phyloP scores from a whole-genome alignment of 2,888 invertebrate species.

The Lasius platythorax region DNA sequence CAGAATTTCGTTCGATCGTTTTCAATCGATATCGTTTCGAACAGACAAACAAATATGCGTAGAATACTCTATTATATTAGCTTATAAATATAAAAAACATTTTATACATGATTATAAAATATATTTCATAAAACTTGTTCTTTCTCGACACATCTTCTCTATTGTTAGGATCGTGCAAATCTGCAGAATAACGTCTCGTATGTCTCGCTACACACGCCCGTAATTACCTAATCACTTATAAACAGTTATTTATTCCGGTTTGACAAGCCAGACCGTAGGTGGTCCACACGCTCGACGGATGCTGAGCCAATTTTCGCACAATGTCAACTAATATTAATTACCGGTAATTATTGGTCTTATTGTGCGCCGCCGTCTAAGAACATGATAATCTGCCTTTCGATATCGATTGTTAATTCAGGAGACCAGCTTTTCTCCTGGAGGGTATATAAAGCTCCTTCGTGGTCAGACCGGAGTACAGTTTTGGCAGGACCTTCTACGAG shows the following conservation, averaged over 20 bases:
- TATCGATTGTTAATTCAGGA: neutral
- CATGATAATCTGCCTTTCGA: neutral
- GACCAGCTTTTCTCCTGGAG: neutral
- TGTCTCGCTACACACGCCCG: neutral
- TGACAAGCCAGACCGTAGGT: neutral
- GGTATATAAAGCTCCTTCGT: conserved; percentile 37
- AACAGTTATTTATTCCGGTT: neutral
- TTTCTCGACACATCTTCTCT: neutral
- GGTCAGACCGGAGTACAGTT: conserved; percentile 3
- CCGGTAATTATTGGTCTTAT: conserved; percentile 42
- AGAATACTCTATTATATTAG: neutral
- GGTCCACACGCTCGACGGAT: neutral
- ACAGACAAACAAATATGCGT: neutral
- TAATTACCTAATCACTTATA: conserved; percentile 10
- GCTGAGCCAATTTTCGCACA: conserved; percentile 37
- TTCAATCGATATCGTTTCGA: neutral
- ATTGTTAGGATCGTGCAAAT: neutral
- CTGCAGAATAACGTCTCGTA: neutral
- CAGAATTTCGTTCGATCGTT: neutral
- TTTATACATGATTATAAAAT: neutral
- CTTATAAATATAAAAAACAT: neutral
- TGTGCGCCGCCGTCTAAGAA: neutral
- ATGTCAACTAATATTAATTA: conserved; percentile 58
- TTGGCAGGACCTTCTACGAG: neutral
- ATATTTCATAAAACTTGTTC: neutral